Evolutionary conservation across 2,888 invertebrate species (phyloP).

Genomic region (Adelognathus sp.): DNA sequence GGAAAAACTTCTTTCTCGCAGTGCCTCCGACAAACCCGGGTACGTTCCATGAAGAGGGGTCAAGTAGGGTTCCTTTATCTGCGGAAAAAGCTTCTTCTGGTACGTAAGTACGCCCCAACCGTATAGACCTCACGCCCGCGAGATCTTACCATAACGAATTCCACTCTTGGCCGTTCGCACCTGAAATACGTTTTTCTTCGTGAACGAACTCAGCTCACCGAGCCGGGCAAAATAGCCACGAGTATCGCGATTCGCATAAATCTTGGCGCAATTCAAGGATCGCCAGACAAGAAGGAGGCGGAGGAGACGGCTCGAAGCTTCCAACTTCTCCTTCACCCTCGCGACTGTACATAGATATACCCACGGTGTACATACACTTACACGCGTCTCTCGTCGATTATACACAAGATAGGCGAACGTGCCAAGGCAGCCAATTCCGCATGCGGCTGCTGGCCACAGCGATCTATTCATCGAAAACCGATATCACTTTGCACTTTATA

Average conservation of each 20-base stretch:
- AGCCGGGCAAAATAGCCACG: conserved; percentile 40
- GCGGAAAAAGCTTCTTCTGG: conserved; percentile 55
- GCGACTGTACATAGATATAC: conserved; percentile 26
- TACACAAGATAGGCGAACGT: conserved; percentile 51
- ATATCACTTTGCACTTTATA: conserved; percentile 27
- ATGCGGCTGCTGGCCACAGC: conserved; percentile 49
- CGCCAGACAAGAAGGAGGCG: conserved; percentile 46
- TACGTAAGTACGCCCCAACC: conserved; percentile 36
- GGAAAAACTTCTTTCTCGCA: conserved; percentile 23
- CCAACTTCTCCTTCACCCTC: conserved; percentile 25
- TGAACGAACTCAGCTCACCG: conserved; percentile 23
- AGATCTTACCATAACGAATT: conserved; percentile 60
- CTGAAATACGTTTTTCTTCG: conserved; percentile 67
- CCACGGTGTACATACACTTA: conserved; percentile 26
- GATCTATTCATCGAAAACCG: conserved; percentile 53
- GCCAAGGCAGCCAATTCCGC: conserved; percentile 44
- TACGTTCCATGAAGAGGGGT: conserved; percentile 1
- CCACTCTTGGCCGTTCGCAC: conserved; percentile 58
- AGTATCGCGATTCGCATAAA: conserved; percentile 75
- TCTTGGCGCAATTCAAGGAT: conserved; percentile 70
- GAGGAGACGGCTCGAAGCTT: conserved; percentile 13
- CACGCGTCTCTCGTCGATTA: conserved; percentile 52
- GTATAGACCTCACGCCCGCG: conserved; percentile 44
- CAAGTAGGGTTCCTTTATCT: conserved; percentile 37
- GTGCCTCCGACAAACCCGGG: neutral